Evolutionary conservation across 2,797 vertebrate genomes (phyloP), one percentile per base, ranked within the genome.

Genomic region (Myiotriccus ornatus): DNA sequence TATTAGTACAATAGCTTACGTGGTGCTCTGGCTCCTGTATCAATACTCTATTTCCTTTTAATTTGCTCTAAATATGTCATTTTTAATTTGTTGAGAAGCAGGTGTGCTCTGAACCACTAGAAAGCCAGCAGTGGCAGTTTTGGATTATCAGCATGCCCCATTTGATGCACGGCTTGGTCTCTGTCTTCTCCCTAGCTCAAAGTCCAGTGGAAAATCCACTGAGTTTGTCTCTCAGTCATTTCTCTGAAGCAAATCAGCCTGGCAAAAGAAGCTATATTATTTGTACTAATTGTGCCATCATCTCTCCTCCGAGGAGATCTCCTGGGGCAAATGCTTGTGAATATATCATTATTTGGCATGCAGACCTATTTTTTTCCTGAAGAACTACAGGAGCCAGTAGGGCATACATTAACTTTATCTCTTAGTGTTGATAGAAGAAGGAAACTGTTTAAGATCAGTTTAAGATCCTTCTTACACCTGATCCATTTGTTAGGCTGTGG

Each of bases 211-310:
- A 92, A 94, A 47, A 49, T 82, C 65, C 6, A 0, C 49, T n/a
- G 60, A 89, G 34, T 84, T 97, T 84, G 0, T 76, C 47, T 69
- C 70, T 85, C 60, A 12, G 9, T 64, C 56, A 17, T 89, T 80
- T 83, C 24, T 80, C 60, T 83, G 75, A 75, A 77, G 71, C 53
- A 87, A 75, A 95, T 93, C 84, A 57, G 11, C 68, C 71, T 92
- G 68, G 56, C 62, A 90, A 93, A 90, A 0, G 0, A 77, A 88
- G 68, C 57, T 60, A 46, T n/a, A 68, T 64, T 80, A 64, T 86
- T 85, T 71, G 20, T 84, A 82, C 77, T 80, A 87, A 68, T 57
- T 85, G 64, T 87, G 46, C 63, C 76, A 84, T 83, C 60, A 56
- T 87, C 30, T 59, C 41, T 93, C 19, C 47, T 84, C 80, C 5